Evolutionary conservation across 2,888 invertebrate genomes (phyloP), one percentile per base, ranked within the genome.

Genomic region (Aleiodes testaceus): DNA sequence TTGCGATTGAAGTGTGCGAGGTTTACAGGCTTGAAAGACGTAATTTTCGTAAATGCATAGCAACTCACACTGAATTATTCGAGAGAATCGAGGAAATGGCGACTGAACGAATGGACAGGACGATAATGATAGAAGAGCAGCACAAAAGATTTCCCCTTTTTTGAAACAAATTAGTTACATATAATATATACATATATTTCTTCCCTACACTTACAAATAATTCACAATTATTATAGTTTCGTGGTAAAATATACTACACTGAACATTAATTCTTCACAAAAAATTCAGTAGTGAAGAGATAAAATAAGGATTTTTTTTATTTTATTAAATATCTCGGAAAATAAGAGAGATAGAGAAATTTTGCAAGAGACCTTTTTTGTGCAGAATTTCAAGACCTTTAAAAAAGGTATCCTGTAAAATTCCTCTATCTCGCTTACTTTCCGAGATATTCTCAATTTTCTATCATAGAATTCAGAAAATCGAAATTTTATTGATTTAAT

Each of bases 1-100:
- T 91, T 7, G 91, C 92, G 0, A 87, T 91, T 12, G 91, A 91
- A 77, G 90, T 90, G 45, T 91, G 91, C 59, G 90, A 91, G 77
- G 86, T 92, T n/a, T 92, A 91, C 79, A 87, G 90, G 1, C 86
- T 92, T 5, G 89, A 90, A 64, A 88, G 88, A 4, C 85, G 83
- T n/a, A 88, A 91, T 77, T 92, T 92, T 77, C 86, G 87, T 1
- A 84, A 79, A 52, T 85, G 83, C 64, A 82, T 88, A 53, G 80
- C 82, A 0, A 74, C 79, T 2, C 80, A 87, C 44, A 79, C 82
- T 6, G 80, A 85, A 4, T 47, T 87, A 11, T 86, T 82, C 59
- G 80, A 82, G 3, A 82, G 81, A 65, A 82, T 88, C 18, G 87
- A 88, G 72, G 79, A 72, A 1, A 82, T 85, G 4, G 88, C 88